Base-by-base conservation (phyloP, 2,888 invertebrate genomes). In the Torymus tubicola region DNA sequence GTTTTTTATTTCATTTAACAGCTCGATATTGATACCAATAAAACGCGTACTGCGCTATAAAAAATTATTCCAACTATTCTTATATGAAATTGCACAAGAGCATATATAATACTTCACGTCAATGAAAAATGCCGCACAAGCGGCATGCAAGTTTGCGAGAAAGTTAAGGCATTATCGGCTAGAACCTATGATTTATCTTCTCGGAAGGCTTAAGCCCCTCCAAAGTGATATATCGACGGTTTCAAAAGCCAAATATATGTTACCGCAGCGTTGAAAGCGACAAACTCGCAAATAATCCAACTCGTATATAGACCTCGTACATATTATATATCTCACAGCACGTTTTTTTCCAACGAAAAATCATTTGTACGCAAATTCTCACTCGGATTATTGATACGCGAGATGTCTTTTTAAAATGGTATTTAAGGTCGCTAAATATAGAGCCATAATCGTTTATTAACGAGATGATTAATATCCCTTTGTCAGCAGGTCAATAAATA, bases 181-280 rank as follows among this genome's bases (percentile, higher is more conserved):
- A 53, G n/a, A 10, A 14, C 14, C 8, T 42, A 42, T 64, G 57
- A 77, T 70, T 70, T 69, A 64, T 70, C 13, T 24, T 61, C 12
- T 14, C 14, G 16, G 57, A 52, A 21, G 68, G 16, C 5, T 55
- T 55, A 50, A 61, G 42, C 53, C 65, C 53, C 65, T 24, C 18
- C 42, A 8, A 63, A 63, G 57, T 61, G 78, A 73, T 61, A 73
- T 61, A 73, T 69, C 18, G 53, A 2, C 24, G 18, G 16, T 42
- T 61, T 73, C 18, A 13, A 68, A 67, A 69, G 71, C 42, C 67
- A 53, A 60, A 75, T 80, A 58, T 18, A 74, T 42, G 42, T 58
- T 42, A 31, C 69, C 63, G 1, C 24, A 60, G 57, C 16, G 58
- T 52, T 16, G 50, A 60, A 14, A 60, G 69, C 64, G 31, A 64